Evolutionary conservation across 2,888 invertebrate species (phyloP).

Genomic region (Noctua janthe): DNA sequence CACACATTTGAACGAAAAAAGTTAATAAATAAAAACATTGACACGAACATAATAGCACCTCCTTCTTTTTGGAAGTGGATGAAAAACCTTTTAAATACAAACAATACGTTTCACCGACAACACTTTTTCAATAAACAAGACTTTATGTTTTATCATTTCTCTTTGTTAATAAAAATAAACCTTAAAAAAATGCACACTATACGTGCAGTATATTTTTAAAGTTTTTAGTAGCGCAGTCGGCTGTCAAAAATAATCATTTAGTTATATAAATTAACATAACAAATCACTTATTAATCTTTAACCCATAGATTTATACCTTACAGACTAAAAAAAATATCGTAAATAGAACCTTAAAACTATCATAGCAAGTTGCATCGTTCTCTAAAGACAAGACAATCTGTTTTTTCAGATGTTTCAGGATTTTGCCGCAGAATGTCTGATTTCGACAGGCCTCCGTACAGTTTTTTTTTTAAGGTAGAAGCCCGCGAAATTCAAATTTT

Average conservation of each 20-base stretch:
- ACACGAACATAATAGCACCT: neutral
- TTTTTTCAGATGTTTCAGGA: no score
- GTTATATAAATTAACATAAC: no score
- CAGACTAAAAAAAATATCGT: no score
- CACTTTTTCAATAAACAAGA: slow-evolving; percentile 8
- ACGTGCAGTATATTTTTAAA: neutral
- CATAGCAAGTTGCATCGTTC: no score
- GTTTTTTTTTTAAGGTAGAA: no score
- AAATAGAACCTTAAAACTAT: no score
- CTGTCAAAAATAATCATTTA: slow-evolving; percentile 5
- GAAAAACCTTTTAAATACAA: neutral
- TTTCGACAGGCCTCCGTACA: no score
- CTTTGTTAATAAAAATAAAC: slow-evolving; percentile 1
- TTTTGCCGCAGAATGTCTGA: no score
- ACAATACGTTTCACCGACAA: neutral
- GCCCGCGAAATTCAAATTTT: no score
- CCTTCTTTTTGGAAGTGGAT: neutral
- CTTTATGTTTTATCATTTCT: slow-evolving; percentile 9
- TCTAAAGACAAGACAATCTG: no score
- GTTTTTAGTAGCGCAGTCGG: neutral
- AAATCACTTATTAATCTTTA: no score
- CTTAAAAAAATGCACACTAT: neutral
- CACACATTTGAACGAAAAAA: neutral
- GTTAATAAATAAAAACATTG: neutral
- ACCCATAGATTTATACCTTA: no score